Percentiles rank a stretch among this genome's conserved stretches.
Conservation (phyloP, 1,140 invertebrate species). For the Drosophila grimshawi region DNA sequence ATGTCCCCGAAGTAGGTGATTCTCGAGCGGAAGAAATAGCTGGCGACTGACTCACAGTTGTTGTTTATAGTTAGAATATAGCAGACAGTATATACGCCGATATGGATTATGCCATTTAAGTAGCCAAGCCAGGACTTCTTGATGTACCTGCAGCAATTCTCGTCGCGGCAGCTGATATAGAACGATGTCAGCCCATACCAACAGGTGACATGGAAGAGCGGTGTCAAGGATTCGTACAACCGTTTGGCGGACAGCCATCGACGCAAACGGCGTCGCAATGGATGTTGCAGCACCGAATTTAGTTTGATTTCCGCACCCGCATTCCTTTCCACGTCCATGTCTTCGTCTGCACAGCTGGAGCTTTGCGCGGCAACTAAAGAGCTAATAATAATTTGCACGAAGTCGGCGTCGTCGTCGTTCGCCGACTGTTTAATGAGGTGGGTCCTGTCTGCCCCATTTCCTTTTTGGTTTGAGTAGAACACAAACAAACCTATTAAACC, state of each 20-base stretch:
- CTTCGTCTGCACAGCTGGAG: constrained; percentile 55
- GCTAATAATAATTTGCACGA: constrained; percentile 72
- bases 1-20: constrained; percentile 78
- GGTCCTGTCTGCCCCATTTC: constrained; percentile 15
- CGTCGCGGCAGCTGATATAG: constrained; percentile 45
- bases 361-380: constrained; percentile 59
- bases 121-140: constrained; percentile 70
- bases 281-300: constrained; percentile 25
- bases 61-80: constrained; percentile 70
- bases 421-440: constrained; percentile 38
- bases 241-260: constrained; percentile 67
- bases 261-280: constrained; percentile 49
- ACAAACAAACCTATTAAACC: constrained; percentile 62
- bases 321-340: constrained; percentile 41
- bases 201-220: constrained; percentile 69
- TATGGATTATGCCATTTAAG: constrained; percentile 66
- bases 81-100: constrained; percentile 56
- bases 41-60: constrained; percentile 75
- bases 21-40: constrained; percentile 76
- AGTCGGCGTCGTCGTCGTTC: constrained; percentile 8
- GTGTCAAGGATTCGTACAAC: constrained; percentile 70
- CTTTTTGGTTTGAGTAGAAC: neutral
- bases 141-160: constrained; percentile 43
- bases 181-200: constrained; percentile 73
- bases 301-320: constrained; percentile 36